Evolutionary conservation across 2,797 vertebrate genomes (phyloP).

Genomic region (Phalanger gymnotis): DNA sequence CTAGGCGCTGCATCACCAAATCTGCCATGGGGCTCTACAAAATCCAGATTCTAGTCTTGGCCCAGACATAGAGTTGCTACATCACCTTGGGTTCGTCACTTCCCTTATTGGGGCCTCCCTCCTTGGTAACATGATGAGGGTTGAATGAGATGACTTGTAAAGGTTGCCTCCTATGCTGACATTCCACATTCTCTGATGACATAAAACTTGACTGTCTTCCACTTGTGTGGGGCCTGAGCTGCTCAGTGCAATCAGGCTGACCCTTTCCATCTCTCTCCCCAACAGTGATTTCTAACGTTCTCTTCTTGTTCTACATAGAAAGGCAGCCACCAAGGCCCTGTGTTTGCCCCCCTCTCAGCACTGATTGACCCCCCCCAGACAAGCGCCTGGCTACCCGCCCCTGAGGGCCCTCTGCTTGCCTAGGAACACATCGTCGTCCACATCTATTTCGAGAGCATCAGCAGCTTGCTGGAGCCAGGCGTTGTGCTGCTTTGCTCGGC

Average conservation of each 20-base stretch:
- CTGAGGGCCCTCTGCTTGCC: slow-evolving; percentile 82
- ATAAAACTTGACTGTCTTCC: background rate
- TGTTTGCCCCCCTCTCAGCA: background rate
- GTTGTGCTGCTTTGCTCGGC: slow-evolving; percentile 93
- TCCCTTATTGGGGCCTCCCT: background rate
- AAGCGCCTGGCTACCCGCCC: background rate
- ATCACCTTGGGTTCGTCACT: background rate
- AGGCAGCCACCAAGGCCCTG: background rate
- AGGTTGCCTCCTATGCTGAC: background rate
- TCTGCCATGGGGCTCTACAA: background rate
- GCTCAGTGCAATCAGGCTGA: background rate
- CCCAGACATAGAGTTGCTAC: background rate
- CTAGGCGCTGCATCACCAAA: background rate
- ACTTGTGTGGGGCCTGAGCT: background rate
- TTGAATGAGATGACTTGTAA: background rate
- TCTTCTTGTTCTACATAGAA: background rate
- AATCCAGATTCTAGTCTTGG: background rate
- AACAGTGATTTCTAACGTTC: background rate
- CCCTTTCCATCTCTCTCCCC: background rate
- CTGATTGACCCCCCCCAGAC: background rate
- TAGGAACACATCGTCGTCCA: slow-evolving; percentile 93
- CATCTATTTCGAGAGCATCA: slow-evolving; percentile 93
- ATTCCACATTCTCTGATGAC: background rate
- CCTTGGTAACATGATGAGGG: background rate
- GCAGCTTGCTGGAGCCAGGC: slow-evolving; percentile 96